Evolutionary conservation across 2,113 vertebrate species (phyloP).

Genomic region (Butorides virescens): DNA sequence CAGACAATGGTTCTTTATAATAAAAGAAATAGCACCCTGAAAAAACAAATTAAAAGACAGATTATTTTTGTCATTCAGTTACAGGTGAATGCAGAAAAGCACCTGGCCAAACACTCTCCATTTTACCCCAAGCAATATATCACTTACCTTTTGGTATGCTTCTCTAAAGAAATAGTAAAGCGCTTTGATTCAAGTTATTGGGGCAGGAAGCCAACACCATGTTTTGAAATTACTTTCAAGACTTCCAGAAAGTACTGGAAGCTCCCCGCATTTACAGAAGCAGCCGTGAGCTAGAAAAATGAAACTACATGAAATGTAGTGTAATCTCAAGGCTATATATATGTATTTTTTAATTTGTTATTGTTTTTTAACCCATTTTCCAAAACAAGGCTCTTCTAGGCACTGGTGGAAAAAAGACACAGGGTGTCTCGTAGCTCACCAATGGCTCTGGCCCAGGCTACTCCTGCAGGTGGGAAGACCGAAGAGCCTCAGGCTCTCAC

Average conservation of each 20-base stretch:
- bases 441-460: neutral
- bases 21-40: neutral
- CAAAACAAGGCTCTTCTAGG: neutral
- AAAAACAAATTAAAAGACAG: neutral
- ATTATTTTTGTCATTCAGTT: neutral
- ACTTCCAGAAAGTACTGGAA: slow-evolving; percentile 20
- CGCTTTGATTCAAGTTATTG: neutral
- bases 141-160: slow-evolving; percentile 12
- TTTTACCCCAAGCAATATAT: neutral
- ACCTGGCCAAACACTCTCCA: neutral
- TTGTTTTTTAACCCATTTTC: neutral
- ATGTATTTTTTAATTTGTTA: neutral
- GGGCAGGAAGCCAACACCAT: neutral
- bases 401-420: neutral
- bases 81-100: slow-evolving; percentile 1
- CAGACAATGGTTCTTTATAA: neutral
- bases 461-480: neutral
- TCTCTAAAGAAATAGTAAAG: neutral
- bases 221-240: neutral
- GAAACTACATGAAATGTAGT: neutral
- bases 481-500: neutral
- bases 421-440: neutral
- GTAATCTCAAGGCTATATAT: neutral
- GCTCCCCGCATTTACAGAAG: neutral
- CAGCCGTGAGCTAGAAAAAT: neutral